Percentiles rank a stretch among this genome's conserved stretches.
Evolutionary conservation across 2,113 vertebrate genomes (phyloP).

Genomic region (Panurus biarmicus): DNA sequence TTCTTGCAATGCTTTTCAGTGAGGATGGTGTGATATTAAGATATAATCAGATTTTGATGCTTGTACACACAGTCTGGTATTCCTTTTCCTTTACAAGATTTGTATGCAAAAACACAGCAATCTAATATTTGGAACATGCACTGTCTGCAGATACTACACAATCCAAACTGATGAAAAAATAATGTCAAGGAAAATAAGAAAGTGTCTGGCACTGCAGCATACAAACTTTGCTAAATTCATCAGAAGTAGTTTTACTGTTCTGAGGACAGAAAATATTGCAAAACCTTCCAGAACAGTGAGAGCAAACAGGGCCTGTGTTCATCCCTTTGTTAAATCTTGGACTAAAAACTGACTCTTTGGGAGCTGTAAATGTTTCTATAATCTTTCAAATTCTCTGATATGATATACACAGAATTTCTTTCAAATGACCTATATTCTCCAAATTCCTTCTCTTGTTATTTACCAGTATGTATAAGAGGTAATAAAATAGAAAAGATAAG

Average conservation of each 20-base stretch:
- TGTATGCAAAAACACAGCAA: constrained; percentile 54
- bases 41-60: constrained; percentile 73
- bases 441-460: background rate
- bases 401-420: background rate
- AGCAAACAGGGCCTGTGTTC: background rate
- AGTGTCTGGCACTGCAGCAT: background rate
- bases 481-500: background rate
- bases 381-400: background rate
- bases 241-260: background rate
- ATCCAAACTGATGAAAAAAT: constrained; percentile 46
- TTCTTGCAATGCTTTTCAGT: constrained; percentile 56
- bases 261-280: background rate
- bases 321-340: background rate
- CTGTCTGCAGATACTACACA: constrained; percentile 13
- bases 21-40: constrained; percentile 66
- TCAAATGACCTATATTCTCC: background rate
- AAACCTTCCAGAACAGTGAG: background rate
- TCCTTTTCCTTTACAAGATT: constrained; percentile 61
- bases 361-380: background rate
- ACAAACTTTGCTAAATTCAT: constrained; percentile 5
- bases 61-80: constrained; percentile 55
- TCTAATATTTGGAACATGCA: constrained; percentile 39
- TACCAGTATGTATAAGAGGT: background rate
- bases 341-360: background rate
- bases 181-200: constrained; percentile 28